Base-by-base conservation (phyloP, 1,140 invertebrate genomes). In the Aphaenogaster rudis region DNA sequence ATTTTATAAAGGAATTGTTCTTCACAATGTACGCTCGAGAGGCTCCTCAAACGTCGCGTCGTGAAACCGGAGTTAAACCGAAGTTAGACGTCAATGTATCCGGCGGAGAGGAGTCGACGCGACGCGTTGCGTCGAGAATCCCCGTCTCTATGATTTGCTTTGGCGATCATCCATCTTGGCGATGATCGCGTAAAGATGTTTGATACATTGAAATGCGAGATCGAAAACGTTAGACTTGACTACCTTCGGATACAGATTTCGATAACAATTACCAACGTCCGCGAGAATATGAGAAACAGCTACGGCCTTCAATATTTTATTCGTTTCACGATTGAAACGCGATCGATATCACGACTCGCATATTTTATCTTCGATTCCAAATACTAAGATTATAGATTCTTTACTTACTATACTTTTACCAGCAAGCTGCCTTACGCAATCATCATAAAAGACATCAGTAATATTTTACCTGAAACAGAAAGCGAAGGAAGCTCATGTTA, bases 1-100 rank as follows among this genome's bases (percentile, higher is more conserved):
- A 63, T 67, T 86, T 72, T 63, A 52, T 61, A 71, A 71, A 57
- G 76, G 50, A 61, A 86, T 78, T 63, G 74, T 88, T 76, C 74
- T 52, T 48, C 74, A 52, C n/a, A 71, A 72, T 78, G 33, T 64
- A 52, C 57, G 45, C 36, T 52, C 64, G 76, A 78, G 86, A 86
- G 50, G 59, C 71, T 48, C 15, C 39, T 36, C 81, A 59, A 57
- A 85, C 79, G 72, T 45, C 64, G 39, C n/a, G 54, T 84, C 57
- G 52, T 42, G 61, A 67, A 82, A 88, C 71, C 48, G 81, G 36
- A 67, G n/a, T 90, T 66, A 67, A 15, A 21, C 33, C 17, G 69
- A 48, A 39, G 36, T 79, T 79, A 28, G 28, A 66, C 77, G 77
- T 72, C 66, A 42, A 57, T 45, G 66, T 42, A 42, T 42, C 21